phyloP scores from a whole-genome alignment of 2,797 vertebrate genomes.

The Phrynocephalus guinanensis region DNA sequence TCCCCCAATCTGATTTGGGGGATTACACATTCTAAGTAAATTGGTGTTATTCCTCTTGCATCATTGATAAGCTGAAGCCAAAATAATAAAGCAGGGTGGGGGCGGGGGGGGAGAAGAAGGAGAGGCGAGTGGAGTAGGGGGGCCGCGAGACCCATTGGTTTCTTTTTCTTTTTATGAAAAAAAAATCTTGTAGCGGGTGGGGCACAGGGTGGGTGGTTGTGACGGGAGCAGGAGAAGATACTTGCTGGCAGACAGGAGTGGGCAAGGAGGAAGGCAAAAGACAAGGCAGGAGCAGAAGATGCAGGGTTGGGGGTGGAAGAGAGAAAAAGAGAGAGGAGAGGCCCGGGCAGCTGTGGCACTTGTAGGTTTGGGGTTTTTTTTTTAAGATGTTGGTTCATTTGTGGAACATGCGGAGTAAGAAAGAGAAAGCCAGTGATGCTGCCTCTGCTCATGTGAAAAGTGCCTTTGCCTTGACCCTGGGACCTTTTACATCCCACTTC shows the following conservation, averaged over 20 bases:
- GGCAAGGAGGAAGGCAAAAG: background rate
- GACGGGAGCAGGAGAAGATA: background rate
- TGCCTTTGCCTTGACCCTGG: background rate
- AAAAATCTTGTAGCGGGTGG: constrained; percentile 50
- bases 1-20: constrained; percentile 90
- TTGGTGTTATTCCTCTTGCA: constrained; percentile 83
- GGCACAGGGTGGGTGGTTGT: background rate
- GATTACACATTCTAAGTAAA: constrained; percentile 89
- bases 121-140: background rate
- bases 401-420: no score
- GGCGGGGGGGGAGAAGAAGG: no score
- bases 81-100: constrained; percentile 70
- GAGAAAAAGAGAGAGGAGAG: constrained; percentile 7
- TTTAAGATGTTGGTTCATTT: no score
- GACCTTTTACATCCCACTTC: background rate
- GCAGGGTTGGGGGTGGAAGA: constrained; percentile 23
- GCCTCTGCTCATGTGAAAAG: background rate
- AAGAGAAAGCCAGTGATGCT: no score
- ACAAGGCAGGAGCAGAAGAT: constrained; percentile 42
- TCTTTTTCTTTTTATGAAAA: constrained; percentile 22
- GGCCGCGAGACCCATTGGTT: background rate
- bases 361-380: background rate
- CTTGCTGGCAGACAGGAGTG: background rate
- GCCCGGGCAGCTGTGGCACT: background rate
- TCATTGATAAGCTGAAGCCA: constrained; percentile 83